These are phyloP conservation scores for Gallirallus australis DNA, from an alignment of 2,797 vertebrate species.

Conservation along the genomic window DNA sequence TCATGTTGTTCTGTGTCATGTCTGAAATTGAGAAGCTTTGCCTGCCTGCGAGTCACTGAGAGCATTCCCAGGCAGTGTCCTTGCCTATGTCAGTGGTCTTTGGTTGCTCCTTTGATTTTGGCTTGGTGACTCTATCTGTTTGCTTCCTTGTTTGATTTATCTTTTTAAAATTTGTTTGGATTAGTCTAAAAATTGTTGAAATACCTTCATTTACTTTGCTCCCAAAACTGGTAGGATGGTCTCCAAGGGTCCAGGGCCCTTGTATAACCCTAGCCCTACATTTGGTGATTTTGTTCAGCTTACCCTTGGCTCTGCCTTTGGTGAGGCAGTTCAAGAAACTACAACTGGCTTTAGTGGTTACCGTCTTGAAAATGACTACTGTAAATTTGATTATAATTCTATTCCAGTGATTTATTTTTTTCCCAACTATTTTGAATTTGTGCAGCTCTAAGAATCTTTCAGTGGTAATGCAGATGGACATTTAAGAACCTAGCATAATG, in stretches of 20 bases:
- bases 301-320: not conserved
- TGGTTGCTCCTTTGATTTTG: not conserved
- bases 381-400: constrained; percentile 28
- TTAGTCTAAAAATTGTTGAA: not conserved
- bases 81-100: not conserved
- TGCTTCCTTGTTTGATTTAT: not conserved
- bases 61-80: not conserved
- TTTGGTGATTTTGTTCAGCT: not conserved
- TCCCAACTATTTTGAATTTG: constrained; percentile 1
- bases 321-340: not conserved
- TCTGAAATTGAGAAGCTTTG: not conserved
- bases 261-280: not conserved
- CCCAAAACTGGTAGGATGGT: not conserved
- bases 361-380: constrained; percentile 5
- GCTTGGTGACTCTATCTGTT: not conserved
- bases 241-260: not conserved
- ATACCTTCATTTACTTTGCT: not conserved
- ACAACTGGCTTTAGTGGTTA: not conserved
- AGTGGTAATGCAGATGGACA: not conserved
- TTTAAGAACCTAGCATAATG: not conserved
- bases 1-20: accelerated
- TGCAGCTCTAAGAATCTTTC: not conserved
- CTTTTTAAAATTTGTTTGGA: not conserved
- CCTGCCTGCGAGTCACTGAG: accelerated
- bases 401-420: not conserved